These are phyloP conservation scores for Cyclopterus lumpus DNA, from an alignment of 2,797 vertebrate species.

Conservation along the genomic window DNA sequence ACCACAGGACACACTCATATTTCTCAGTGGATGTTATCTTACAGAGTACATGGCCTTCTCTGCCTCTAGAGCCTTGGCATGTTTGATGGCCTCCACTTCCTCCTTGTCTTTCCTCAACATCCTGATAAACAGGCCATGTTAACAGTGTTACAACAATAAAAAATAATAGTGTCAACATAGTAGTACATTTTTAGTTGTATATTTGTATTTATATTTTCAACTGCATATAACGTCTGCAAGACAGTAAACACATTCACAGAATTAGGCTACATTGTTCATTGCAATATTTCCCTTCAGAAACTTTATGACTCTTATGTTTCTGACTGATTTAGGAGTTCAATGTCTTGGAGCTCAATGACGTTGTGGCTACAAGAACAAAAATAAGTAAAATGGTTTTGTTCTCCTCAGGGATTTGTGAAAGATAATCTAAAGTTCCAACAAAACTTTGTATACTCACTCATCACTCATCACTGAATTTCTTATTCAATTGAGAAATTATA, in stretches of 20 bases:
- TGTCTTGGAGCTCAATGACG: background rate
- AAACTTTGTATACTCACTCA: background rate
- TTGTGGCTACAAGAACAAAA: background rate
- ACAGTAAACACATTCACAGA: background rate
- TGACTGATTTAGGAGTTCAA: background rate
- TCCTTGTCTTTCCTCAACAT: constrained; percentile 98
- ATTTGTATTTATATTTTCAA: background rate
- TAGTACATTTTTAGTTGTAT: background rate
- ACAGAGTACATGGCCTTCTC: constrained; percentile 99
- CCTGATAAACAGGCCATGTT: constrained; percentile 76
- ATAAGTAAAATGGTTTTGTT: background rate
- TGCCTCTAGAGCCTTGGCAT: constrained; percentile 96
- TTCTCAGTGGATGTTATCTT: constrained; percentile 59
- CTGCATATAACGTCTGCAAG: background rate
- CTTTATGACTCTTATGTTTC: background rate
- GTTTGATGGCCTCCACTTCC: constrained; percentile 97
- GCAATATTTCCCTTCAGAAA: background rate
- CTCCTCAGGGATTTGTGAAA: background rate
- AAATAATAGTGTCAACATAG: background rate
- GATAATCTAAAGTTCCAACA: background rate
- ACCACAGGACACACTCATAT: background rate
- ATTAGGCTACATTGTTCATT: background rate
- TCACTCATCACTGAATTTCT: background rate
- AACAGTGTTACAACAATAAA: constrained; percentile 8
- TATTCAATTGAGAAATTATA: background rate